A percentile compares a stretch with the other conserved stretches of the same genome.
phyloP scores from a whole-genome alignment of 2,888 invertebrate species.

The Mantis religiosa region DNA sequence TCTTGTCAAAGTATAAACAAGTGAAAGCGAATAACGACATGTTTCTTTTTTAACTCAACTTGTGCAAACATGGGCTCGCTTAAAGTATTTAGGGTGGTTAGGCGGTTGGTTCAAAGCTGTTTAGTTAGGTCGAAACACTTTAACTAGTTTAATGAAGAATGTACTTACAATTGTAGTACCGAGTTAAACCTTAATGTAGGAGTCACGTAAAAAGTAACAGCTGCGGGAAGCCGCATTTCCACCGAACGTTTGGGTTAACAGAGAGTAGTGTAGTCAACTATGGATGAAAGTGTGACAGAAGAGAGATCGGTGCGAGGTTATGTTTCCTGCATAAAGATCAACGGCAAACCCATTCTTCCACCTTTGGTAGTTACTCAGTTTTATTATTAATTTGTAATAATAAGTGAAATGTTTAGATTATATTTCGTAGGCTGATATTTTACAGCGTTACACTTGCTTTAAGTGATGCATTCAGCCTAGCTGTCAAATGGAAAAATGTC shows the following conservation, averaged over 20 bases:
- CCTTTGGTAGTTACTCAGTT: not conserved
- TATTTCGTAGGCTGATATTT: too few species aligned
- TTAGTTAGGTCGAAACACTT: not conserved
- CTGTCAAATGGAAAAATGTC: too few species aligned
- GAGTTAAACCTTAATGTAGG: too few species aligned
- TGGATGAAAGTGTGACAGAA: not conserved
- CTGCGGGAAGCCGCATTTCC: not conserved
- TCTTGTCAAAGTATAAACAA: not conserved
- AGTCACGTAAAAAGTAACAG: not conserved
- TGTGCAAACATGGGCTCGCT: not conserved
- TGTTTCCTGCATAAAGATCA: slow-evolving; percentile 5
- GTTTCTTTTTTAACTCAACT: not conserved
- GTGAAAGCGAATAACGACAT: not conserved
- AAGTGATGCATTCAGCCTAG: too few species aligned
- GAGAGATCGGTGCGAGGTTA: not conserved
- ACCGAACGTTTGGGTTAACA: not conserved
- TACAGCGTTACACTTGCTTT: too few species aligned
- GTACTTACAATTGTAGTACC: not conserved
- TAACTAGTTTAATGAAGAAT: not conserved
- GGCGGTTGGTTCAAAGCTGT: not conserved
- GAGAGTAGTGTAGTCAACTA: not conserved
- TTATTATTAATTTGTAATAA: not conserved
- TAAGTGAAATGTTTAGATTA: too few species aligned
- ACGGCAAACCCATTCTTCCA: slow-evolving; percentile 5
- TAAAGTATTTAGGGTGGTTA: not conserved